Base-by-base conservation (phyloP, 2,113 vertebrate species). In the Pipa parva region DNA sequence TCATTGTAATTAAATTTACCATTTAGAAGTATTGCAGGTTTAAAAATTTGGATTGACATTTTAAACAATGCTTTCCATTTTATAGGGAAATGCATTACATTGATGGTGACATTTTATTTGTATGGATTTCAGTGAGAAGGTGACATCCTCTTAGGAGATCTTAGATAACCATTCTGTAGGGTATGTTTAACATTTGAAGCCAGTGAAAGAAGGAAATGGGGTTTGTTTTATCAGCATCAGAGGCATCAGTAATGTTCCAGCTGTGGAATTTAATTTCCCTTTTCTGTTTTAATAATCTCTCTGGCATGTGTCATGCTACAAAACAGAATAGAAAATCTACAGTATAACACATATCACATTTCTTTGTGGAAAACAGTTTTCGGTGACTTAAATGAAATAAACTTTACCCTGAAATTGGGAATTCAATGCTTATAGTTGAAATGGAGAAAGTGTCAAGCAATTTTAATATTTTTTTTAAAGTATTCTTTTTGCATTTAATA, bases 71-170 rank as follows among this genome's bases (percentile, higher is more conserved):
- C n/a, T n/a, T n/a, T n/a, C n/a, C 20, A 22, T 26, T 26, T 52
- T 15, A 27, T 31, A 56, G n/a, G 15, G 20, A 10, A 4, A 4
- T 13, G 28, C 27, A 18, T 18, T 31, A n/a, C 28, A 29, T 18
- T 17, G 22, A 29, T 37, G 59, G 56, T 60, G 65, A 60, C 55
- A 59, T 70, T 70, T 52, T 61, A 54, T 61, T 70, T 61, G 10
- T 70, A 29, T 50, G 48, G 31, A 54, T 69, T 69, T 70, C 51
- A 21, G 66, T 54, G 66, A 69, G 45, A 54, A 0, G 7, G 59
- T 81, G 78, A 83, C 73, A 67, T 73, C 78, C 76, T 77, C 74
- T 77, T 80, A 63, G 74, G 77, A 80, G 72, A 60, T 70, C 61
- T 60, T 54, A 27, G 57, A 70, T 70, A 70, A 70, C 33, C 66